phyloP scores from a whole-genome alignment of 2,797 vertebrate species.

The Distichodus sexfasciatus region DNA sequence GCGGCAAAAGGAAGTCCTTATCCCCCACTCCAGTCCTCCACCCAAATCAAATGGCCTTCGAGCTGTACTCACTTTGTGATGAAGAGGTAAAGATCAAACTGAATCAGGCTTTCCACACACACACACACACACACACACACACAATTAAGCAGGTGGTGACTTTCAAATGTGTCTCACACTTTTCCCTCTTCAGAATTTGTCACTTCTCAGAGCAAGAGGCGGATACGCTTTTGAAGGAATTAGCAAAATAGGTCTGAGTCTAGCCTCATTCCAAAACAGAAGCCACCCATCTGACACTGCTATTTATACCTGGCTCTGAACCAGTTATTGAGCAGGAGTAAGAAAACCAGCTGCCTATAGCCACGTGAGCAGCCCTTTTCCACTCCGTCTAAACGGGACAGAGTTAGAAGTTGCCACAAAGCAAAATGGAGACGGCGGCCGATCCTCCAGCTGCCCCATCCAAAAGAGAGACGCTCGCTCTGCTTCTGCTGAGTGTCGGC shows the following conservation, averaged over 20 bases:
- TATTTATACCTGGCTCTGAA: slow-evolving; percentile 41
- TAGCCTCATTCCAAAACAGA: slow-evolving; percentile 15
- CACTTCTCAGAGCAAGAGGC: not conserved
- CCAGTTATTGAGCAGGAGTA: slow-evolving; percentile 41
- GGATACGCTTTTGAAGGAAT: not conserved
- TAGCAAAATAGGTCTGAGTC: slow-evolving; percentile 4
- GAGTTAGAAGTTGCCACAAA: slow-evolving; percentile 12
- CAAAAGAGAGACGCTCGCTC: not conserved
- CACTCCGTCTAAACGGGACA: not conserved
- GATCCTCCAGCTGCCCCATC: not conserved
- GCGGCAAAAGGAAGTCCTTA: slow-evolving; percentile 73
- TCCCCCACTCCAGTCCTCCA: slow-evolving; percentile 64
- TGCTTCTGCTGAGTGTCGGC: not conserved
- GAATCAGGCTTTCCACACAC: too few relatives aligned
- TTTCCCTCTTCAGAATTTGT: not conserved
- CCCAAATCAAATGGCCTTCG: slow-evolving; percentile 20
- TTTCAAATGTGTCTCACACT: not conserved
- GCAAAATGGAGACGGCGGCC: slow-evolving; percentile 1
- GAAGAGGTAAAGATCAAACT: too few relatives aligned
- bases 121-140: not conserved
- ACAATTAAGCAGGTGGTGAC: not conserved
- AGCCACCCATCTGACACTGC: slow-evolving; percentile 12
- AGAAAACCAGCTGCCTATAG: slow-evolving; percentile 29
- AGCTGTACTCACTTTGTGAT: slow-evolving; percentile 63
- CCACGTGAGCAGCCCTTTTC: slow-evolving; percentile 20